These are phyloP conservation scores for Drosophila micromelanica DNA, from an alignment of 1,140 invertebrate species.

Conservation along the genomic window DNA sequence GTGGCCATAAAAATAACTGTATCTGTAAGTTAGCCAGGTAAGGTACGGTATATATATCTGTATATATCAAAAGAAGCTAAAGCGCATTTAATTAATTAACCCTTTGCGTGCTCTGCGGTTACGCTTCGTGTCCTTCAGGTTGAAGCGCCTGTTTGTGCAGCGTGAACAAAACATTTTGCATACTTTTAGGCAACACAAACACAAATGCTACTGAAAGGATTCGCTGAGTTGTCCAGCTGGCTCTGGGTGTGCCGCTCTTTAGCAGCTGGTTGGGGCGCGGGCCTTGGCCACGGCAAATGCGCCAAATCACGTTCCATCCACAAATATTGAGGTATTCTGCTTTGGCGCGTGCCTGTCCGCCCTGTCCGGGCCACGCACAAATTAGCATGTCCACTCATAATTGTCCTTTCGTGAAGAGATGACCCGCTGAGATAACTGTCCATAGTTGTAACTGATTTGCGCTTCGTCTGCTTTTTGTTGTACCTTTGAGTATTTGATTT, in stretches of 20 bases:
- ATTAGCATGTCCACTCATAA: slow-evolving; percentile 83
- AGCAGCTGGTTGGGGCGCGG: slow-evolving; percentile 59
- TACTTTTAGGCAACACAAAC: slow-evolving; percentile 54
- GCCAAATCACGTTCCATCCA: slow-evolving; percentile 82
- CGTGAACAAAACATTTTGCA: slow-evolving; percentile 67
- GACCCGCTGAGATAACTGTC: slow-evolving; percentile 81
- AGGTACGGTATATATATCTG: neutral
- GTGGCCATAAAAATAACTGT: neutral
- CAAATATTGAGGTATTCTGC: slow-evolving; percentile 84
- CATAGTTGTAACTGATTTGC: slow-evolving; percentile 83
- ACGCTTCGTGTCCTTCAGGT: slow-evolving; percentile 50
- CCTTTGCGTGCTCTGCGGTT: slow-evolving; percentile 75
- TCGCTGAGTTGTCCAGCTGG: no score
- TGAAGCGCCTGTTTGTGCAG: slow-evolving; percentile 69
- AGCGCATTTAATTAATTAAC: slow-evolving; percentile 81
- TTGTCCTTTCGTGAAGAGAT: slow-evolving; percentile 82
- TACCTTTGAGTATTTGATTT: slow-evolving; percentile 62
- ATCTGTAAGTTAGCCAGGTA: neutral
- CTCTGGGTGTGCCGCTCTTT: slow-evolving; percentile 26
- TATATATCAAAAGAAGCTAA: slow-evolving; percentile 11
- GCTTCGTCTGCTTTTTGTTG: slow-evolving; percentile 24
- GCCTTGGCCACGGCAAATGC: slow-evolving; percentile 59
- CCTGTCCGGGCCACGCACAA: slow-evolving; percentile 58
- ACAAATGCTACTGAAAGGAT: neutral
- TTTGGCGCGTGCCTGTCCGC: slow-evolving; percentile 55